Evolutionary conservation across 2,797 vertebrate species (phyloP), one percentile per base, ranked within the genome.

Genomic region (Pygocentrus nattereri): DNA sequence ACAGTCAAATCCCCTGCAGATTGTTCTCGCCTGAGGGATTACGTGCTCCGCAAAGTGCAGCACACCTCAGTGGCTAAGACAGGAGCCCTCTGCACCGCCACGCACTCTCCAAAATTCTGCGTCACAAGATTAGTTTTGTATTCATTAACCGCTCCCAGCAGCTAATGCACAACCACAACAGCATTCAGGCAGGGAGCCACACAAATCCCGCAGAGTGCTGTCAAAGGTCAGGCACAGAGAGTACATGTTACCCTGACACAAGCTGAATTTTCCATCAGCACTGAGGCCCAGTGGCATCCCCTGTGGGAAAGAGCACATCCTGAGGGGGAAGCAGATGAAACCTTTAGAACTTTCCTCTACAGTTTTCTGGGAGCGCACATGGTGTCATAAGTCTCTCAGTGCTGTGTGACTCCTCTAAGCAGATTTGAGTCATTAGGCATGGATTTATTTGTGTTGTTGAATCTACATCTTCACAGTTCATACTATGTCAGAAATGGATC

Each of bases 81-180:
- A 62, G 58, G 64, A 34, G 56, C 58, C 34, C 79, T 62, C 49
- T 70, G 77, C 58, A 34, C 34, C 11, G 21, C 61, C 68, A 65
- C 5, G 50, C 34, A 31, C 21, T 54, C 52, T 75, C 54, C 56
- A 31, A 31, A 76, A 72, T 70, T 79, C 73, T 70, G 52, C 78
- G 76, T 76, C 85, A 76, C 10, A 74, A 81, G 79, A 87, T 85
- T 83, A 85, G 65, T 79, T 83, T 76, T 69, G 77, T 31, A 59
- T 84, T 87, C 70, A 73, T 82, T 84, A 78, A 34, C 69, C 30
- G 52, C 21, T 82, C 70, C 38, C n/a, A 76, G 73, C 38, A 71
- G 64, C 65, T 52, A 80, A 59, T 7, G 56, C 38, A 58, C 16
- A 44, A 76, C 81, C 50, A 71, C 52, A 77, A 52, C 74, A 18